Percentiles rank a stretch among this genome's conserved stretches.
phyloP scores from a whole-genome alignment of 2,113 vertebrate genomes.

The Pogonocichla stellata region DNA sequence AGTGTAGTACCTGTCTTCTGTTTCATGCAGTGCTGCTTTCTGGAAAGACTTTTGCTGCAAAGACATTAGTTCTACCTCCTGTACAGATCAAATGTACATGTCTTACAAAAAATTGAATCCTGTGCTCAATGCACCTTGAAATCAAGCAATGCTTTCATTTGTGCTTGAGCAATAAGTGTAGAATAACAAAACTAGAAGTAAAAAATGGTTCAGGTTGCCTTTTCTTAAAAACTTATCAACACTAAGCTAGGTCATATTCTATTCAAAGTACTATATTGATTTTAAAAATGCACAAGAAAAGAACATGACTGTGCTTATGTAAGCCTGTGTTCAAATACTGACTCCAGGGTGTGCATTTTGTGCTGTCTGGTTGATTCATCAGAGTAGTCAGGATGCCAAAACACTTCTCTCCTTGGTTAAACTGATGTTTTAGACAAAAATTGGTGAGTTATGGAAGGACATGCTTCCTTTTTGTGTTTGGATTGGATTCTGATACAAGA shows the following conservation, averaged over 20 bases:
- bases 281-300: background rate
- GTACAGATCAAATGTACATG: background rate
- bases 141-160: background rate
- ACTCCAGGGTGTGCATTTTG: background rate
- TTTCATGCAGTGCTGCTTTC: background rate
- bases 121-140: background rate
- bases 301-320: background rate
- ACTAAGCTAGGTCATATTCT: background rate
- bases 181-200: background rate
- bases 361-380: conserved; percentile 10
- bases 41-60: background rate
- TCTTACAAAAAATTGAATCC: background rate
- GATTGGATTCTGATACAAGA: conserved; percentile 51
- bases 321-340: background rate
- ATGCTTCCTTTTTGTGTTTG: conserved; percentile 55
- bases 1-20: background rate
- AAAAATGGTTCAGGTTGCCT: background rate
- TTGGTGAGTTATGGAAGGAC: conserved; percentile 24
- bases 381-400: conserved; percentile 7
- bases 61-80: background rate
- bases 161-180: background rate
- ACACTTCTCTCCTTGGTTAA: background rate
- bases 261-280: background rate
- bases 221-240: background rate
- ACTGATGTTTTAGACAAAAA: conserved; percentile 25